A percentile compares a stretch with the other conserved stretches of the same genome.
These are phyloP conservation scores for Trachelus troglodyta DNA, from an alignment of 2,888 invertebrate genomes.

Conservation along the genomic window DNA sequence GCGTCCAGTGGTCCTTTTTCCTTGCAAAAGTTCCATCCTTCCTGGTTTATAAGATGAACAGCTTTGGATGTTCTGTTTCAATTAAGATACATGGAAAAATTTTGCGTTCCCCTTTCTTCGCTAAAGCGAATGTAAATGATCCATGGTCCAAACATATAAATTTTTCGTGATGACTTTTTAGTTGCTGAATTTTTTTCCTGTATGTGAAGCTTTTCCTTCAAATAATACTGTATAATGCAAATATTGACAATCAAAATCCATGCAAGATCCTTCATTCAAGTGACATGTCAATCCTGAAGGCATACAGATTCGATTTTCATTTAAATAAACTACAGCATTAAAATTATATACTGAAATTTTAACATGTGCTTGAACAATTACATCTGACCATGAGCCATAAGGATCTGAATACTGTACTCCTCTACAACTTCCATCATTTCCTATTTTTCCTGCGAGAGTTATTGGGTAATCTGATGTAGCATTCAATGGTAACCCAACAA, in stretches of 20 bases:
- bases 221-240: neutral
- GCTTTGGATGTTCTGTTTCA: constrained; percentile 15
- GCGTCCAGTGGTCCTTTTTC: neutral
- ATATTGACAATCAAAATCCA: neutral
- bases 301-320: too few relatives aligned
- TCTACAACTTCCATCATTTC: neutral
- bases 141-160: neutral
- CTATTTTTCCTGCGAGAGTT: neutral
- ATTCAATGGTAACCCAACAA: neutral
- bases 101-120: neutral
- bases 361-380: neutral
- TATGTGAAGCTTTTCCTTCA: neutral
- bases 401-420: too few relatives aligned
- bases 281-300: neutral
- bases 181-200: neutral
- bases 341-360: neutral
- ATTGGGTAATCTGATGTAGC: neutral
- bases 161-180: neutral
- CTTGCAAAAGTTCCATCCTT: neutral
- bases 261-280: neutral
- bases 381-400: neutral
- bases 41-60: neutral
- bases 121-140: constrained; percentile 10
- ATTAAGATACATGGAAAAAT: neutral
- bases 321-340: neutral